phyloP scores from a whole-genome alignment of 2,797 vertebrate species.

The Columba guinea region DNA sequence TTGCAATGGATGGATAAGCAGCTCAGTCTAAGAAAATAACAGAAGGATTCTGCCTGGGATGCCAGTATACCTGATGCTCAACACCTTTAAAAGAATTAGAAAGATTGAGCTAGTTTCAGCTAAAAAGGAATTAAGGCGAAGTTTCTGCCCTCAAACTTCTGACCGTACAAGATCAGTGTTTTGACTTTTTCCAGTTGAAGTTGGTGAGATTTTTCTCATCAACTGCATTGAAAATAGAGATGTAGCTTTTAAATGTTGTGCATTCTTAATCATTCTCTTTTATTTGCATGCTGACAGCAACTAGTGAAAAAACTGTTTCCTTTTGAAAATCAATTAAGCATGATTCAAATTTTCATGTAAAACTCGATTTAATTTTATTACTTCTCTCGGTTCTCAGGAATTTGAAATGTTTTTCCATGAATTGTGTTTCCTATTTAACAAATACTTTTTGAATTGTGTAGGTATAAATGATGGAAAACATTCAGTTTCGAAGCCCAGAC shows the following conservation, averaged over 20 bases:
- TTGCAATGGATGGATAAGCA: constrained; percentile 77
- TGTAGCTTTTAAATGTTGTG: constrained; percentile 51
- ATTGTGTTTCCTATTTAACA: not conserved
- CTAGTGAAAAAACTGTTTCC: not conserved
- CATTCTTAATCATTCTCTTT: not conserved
- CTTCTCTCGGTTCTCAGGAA: not conserved
- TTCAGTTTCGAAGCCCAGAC: not conserved
- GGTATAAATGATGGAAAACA: not conserved
- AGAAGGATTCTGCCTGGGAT: constrained; percentile 64
- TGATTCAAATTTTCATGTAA: not conserved
- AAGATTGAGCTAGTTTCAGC: not conserved
- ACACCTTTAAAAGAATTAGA: not conserved
- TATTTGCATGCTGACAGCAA: not conserved
- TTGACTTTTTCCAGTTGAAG: not conserved
- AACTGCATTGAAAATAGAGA: not conserved
- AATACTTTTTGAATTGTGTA: not conserved
- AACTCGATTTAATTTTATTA: not conserved
- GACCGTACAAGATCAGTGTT: not conserved
- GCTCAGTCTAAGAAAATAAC: constrained; percentile 61
- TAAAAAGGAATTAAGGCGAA: not conserved
- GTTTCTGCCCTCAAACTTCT: not conserved
- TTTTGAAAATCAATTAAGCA: not conserved
- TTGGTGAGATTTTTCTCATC: constrained; percentile 7
- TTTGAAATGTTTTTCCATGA: not conserved
- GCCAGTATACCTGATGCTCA: constrained; percentile 1